Evolutionary conservation across 2,888 invertebrate species (phyloP).

Genomic region (Stictocephala bisonia): DNA sequence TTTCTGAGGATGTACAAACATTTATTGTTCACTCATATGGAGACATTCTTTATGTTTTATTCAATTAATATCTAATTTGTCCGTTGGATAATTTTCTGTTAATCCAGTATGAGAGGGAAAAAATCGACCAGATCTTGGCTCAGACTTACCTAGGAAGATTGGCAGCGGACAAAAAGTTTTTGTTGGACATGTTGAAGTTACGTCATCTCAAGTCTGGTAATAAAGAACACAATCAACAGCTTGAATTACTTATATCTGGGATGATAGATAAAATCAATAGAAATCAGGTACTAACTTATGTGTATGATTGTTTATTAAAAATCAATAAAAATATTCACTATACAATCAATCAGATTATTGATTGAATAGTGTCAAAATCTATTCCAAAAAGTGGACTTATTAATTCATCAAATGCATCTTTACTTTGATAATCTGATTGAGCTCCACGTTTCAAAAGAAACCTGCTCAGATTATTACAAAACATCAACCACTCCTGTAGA

Average conservation of each 20-base stretch:
- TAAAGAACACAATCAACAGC: slow-evolving; percentile 26
- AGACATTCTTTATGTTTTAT: background rate
- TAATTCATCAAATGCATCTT: too few relatives aligned
- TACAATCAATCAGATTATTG: too few relatives aligned
- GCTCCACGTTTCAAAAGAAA: too few relatives aligned
- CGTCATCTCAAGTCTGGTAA: slow-evolving; percentile 28
- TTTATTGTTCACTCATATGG: too few relatives aligned
- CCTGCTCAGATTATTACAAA: too few relatives aligned
- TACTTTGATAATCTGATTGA: too few relatives aligned
- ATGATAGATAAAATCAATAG: slow-evolving; percentile 10
- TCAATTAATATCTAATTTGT: background rate
- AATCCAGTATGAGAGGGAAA: slow-evolving; percentile 16
- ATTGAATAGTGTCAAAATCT: too few relatives aligned
- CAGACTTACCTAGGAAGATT: slow-evolving; percentile 25
- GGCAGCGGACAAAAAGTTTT: slow-evolving; percentile 33
- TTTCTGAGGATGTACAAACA: too few relatives aligned
- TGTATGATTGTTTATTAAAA: too few relatives aligned
- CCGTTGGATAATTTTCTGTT: background rate
- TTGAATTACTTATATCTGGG: background rate
- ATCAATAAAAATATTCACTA: too few relatives aligned
- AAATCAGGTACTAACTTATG: slow-evolving; percentile 32
- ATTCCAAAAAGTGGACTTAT: too few relatives aligned
- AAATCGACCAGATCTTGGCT: slow-evolving; percentile 18
- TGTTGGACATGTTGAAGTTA: slow-evolving; percentile 1
- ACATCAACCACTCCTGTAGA: too few relatives aligned